Evolutionary conservation across 35 echinoderm and acorn worm species (phyloP), one percentile per base, ranked within the genome.

Genomic region (Heliocidaris erythrogramma): DNA sequence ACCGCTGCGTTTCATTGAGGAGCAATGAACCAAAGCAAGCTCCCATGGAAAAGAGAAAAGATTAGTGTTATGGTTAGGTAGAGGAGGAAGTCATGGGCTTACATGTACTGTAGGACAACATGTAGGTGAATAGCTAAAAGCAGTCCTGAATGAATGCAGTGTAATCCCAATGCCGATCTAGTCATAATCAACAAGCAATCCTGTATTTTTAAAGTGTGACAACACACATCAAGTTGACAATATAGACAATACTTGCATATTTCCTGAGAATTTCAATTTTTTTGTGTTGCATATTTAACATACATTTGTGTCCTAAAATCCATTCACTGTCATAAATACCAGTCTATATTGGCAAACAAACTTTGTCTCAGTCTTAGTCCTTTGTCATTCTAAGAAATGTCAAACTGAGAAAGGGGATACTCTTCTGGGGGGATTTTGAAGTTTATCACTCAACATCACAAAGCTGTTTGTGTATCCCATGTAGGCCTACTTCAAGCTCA

Each of bases 11-110:
- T 47, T n/a, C 30, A 89, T 89, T 89, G 87, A 89, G 47, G 10
- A n/a, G 30, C 87, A 89, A 24, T 89, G 87, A 89, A 89, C 87
- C 31, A 48, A 89, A 89, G 17, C 87, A 78, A 78, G 65, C 65
- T 78, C 27, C 65, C 65, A 78, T 7, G n/a, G 65, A 78, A 78
- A 21, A 78, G 5, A 78, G 27, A n/a, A 27, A 78, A 78, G 65
- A 78, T 78, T 78, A 78, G 65, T 78, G 65, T 78, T 78, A 78
- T 78, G 65, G 65, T 78, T 27, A 78, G 65, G 65, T 78, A 78
- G 65, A 27, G 8, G 27, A 78, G 65, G 65, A 78, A 78, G 65
- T 78, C 65, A 27, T n/a, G n/a, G 65, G 65, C 65, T 78, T 78
- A 78, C 27, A 78, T 52, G 7, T 10, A 52, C 10, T 12, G 8